Evolutionary conservation across 1,140 invertebrate genomes (phyloP).

Genomic region (Anastatus disparis): DNA sequence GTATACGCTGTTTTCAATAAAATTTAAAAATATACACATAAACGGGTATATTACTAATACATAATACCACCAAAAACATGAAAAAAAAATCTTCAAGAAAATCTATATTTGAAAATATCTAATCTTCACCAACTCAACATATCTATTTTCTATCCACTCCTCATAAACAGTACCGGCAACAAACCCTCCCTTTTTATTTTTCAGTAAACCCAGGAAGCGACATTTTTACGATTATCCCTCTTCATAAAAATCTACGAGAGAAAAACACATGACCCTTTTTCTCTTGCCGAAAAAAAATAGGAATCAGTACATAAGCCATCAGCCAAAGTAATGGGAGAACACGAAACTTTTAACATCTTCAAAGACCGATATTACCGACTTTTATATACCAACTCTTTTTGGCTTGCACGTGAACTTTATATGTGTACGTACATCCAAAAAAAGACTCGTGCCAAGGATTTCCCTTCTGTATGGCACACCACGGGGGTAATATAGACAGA

Average conservation of each 20-base stretch:
- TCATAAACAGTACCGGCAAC: not conserved
- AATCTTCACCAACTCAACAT: not conserved
- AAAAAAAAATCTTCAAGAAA: too few relatives aligned
- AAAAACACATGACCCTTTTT: not conserved
- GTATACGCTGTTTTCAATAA: too few relatives aligned
- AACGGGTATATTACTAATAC: too few relatives aligned
- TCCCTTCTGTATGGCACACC: too few relatives aligned
- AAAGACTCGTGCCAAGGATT: too few relatives aligned
- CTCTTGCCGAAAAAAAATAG: not conserved
- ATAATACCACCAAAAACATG: too few relatives aligned
- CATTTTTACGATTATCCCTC: slow-evolving; percentile 25
- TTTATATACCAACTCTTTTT: too few relatives aligned
- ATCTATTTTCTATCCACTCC: not conserved
- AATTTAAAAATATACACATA: too few relatives aligned
- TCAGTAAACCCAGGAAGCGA: slow-evolving; percentile 22
- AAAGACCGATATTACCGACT: not conserved
- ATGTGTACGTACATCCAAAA: too few relatives aligned
- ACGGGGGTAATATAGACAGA: too few relatives aligned
- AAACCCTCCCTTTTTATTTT: slow-evolving; percentile 29
- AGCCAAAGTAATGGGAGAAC: not conserved
- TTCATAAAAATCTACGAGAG: slow-evolving; percentile 26
- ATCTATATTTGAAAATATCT: too few relatives aligned
- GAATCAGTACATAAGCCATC: not conserved
- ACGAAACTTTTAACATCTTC: slow-evolving; percentile 1
- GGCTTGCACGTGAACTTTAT: too few relatives aligned